A percentile compares a stretch with the other conserved stretches of the same genome.
phyloP scores from a whole-genome alignment of 1,140 invertebrate species.

The Vanessa tameamea region DNA sequence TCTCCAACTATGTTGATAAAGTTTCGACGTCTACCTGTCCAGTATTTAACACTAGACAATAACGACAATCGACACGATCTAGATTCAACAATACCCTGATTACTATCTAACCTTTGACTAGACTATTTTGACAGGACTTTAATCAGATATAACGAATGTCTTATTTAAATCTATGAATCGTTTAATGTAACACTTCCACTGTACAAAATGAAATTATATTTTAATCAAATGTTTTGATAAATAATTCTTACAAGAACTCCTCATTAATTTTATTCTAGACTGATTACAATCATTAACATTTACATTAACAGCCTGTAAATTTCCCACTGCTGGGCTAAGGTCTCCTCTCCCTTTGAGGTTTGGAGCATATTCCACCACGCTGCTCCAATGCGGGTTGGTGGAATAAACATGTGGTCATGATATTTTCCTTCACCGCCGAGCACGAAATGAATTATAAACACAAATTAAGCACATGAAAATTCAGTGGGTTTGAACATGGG shows the following conservation, averaged over 20 bases:
- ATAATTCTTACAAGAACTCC: background rate
- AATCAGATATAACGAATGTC: slow-evolving; percentile 36
- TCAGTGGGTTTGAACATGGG: no score
- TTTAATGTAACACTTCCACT: slow-evolving; percentile 29
- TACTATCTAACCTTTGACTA: slow-evolving; percentile 18
- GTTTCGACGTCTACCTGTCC: slow-evolving; percentile 5
- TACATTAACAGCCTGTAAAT: no score
- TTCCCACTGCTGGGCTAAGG: no score
- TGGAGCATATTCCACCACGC: no score
- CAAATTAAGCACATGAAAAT: no score
- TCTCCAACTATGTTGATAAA: background rate
- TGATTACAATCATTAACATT: background rate
- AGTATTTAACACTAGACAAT: slow-evolving; percentile 17
- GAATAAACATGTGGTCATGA: no score
- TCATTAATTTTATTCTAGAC: background rate
- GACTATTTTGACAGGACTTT: slow-evolving; percentile 28
- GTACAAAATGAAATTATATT: slow-evolving; percentile 13
- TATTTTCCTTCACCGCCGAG: no score
- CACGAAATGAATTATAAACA: no score
- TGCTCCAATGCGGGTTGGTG: no score
- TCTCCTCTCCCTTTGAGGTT: no score
- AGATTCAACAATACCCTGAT: slow-evolving; percentile 16
- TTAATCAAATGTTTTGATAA: slow-evolving; percentile 12
- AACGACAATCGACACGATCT: slow-evolving; percentile 21
- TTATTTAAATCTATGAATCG: slow-evolving; percentile 30